These are phyloP conservation scores for Hetaerina titia DNA, from an alignment of 2,888 invertebrate species.

Conservation along the genomic window DNA sequence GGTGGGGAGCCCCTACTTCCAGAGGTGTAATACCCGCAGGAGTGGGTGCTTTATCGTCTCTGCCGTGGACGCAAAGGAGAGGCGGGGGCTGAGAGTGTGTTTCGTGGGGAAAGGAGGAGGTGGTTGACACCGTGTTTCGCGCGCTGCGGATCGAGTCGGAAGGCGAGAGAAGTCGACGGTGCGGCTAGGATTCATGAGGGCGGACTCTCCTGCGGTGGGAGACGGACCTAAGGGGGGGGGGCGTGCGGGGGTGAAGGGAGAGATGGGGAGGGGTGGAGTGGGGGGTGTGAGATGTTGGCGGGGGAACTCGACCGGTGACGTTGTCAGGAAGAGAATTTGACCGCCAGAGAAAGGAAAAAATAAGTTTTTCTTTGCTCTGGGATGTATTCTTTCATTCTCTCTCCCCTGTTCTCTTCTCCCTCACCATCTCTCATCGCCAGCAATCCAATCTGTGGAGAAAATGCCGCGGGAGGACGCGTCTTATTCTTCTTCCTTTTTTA, in stretches of 20 bases:
- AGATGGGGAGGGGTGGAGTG: background rate
- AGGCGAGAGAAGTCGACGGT: background rate
- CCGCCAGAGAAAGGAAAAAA: background rate
- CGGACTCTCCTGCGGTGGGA: background rate
- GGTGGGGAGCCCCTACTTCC: background rate
- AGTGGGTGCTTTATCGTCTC: slow-evolving; percentile 16
- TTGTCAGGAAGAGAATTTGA: background rate
- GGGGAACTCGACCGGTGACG: background rate
- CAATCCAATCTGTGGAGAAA: background rate
- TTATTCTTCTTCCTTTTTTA: no score
- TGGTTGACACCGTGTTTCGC: background rate
- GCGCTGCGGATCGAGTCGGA: background rate
- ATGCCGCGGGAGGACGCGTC: background rate
- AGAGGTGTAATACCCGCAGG: background rate
- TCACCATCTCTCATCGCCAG: background rate
- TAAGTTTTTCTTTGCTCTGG: background rate
- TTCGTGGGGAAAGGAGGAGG: background rate
- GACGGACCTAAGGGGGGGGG: background rate
- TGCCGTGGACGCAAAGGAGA: background rate
- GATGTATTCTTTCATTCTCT: no score
- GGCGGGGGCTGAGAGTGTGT: background rate
- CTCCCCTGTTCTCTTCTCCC: background rate
- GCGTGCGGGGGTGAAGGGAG: background rate
- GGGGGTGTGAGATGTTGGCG: no score
- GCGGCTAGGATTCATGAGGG: background rate